Evolutionary conservation across 92 coral and sea anemone species (phyloP).

Genomic region (Parazoanthus swiftii): DNA sequence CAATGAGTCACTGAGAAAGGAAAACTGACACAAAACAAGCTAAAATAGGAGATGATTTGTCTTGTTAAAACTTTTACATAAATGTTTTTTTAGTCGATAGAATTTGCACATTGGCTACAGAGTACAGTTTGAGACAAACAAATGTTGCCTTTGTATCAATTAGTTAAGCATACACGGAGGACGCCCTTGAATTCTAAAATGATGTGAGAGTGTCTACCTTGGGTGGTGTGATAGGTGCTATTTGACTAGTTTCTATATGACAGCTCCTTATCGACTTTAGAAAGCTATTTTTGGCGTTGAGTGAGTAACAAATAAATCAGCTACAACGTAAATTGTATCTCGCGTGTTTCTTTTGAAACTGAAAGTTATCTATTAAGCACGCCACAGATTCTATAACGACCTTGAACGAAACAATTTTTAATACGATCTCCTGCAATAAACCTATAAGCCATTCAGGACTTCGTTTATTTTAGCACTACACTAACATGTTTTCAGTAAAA

Average conservation of each 20-base stretch:
- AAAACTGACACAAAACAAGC: no score
- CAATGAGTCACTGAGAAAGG: no score
- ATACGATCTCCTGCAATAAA: neutral
- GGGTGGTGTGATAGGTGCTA: neutral
- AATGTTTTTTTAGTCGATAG: no score
- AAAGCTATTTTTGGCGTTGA: neutral
- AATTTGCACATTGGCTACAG: no score
- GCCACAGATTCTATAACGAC: neutral
- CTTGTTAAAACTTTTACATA: no score
- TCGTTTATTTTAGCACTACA: neutral
- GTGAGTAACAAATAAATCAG: neutral
- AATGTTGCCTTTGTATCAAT: no score
- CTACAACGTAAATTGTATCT: neutral
- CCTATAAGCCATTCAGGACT: neutral
- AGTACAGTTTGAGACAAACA: no score
- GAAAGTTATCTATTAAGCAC: neutral
- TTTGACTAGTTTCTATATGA: neutral
- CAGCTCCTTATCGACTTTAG: neutral
- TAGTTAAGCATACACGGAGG: no score
- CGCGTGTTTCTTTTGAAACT: neutral
- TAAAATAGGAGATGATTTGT: no score
- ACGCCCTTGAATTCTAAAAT: neutral
- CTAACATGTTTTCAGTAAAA: neutral
- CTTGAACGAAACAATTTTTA: no score
- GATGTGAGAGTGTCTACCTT: neutral